Percentiles rank a stretch among this genome's conserved stretches.
phyloP scores from a whole-genome alignment of 2,113 vertebrate genomes.

The Ceyx cyanopectus region DNA sequence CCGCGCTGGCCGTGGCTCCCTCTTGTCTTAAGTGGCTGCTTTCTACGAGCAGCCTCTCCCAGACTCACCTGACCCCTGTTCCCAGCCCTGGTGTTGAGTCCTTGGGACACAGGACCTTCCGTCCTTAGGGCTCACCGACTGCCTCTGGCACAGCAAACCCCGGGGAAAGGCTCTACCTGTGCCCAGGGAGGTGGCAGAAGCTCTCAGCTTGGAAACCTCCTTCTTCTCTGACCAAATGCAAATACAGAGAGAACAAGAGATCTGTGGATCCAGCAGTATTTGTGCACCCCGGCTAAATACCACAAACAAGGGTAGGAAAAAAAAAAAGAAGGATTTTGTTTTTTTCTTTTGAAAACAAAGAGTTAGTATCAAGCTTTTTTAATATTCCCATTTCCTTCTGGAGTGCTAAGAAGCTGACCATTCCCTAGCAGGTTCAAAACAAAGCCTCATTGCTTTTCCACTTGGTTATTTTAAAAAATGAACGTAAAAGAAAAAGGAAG shows the following conservation, averaged over 20 bases:
- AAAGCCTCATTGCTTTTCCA: background rate
- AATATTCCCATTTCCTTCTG: background rate
- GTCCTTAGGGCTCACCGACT: background rate
- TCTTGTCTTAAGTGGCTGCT: background rate
- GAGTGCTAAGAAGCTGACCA: background rate
- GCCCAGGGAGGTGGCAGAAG: background rate
- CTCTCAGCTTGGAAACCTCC: background rate
- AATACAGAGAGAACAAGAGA: background rate
- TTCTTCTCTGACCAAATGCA: background rate
- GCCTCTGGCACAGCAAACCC: background rate
- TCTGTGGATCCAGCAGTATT: conserved; percentile 47
- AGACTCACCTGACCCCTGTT: background rate
- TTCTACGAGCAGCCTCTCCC: background rate
- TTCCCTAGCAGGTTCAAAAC: background rate
- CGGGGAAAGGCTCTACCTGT: background rate
- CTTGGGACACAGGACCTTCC: background rate
- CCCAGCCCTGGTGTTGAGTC: background rate
- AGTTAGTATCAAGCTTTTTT: background rate
- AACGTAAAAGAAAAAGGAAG: conserved; percentile 37
- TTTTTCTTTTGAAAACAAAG: background rate
- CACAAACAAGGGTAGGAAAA: background rate
- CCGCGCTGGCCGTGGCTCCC: fast-evolving
- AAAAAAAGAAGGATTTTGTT: background rate
- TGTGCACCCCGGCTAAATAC: background rate
- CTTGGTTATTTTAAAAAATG: background rate